These are phyloP conservation scores for Turnix velox DNA, from an alignment of 2,113 vertebrate genomes.

Conservation along the genomic window DNA sequence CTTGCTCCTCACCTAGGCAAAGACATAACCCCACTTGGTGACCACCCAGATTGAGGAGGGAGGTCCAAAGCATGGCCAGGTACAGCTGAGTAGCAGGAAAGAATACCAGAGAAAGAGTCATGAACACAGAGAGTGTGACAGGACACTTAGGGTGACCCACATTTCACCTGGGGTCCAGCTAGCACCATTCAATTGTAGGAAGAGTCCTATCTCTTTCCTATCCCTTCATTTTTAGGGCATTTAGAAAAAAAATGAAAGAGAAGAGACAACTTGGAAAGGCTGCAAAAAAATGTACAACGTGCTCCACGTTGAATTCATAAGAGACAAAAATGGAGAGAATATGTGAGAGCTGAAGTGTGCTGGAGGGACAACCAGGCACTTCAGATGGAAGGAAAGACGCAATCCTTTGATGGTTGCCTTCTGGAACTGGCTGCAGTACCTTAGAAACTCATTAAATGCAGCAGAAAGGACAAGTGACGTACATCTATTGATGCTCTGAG, in stretches of 20 bases:
- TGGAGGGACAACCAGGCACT: not conserved
- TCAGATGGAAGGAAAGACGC: not conserved
- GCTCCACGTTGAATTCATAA: not conserved
- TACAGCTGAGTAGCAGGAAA: fast-evolving
- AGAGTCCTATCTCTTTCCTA: not conserved
- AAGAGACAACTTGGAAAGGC: not conserved
- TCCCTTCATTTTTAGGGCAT: not conserved
- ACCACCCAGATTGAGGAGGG: not conserved
- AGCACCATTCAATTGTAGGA: not conserved
- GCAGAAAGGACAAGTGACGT: constrained; percentile 52
- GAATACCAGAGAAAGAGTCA: not conserved
- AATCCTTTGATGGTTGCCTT: constrained; percentile 45
- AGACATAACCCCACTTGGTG: fast-evolving
- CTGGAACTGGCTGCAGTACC: constrained; percentile 35
- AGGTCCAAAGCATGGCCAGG: not conserved
- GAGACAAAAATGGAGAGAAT: not conserved
- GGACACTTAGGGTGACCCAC: not conserved
- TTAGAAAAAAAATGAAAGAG: not conserved
- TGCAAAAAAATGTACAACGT: not conserved
- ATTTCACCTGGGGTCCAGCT: not conserved
- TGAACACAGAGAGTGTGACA: not conserved
- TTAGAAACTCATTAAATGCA: constrained; percentile 57
- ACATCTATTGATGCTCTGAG: constrained; percentile 15
- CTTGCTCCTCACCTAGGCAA: not conserved
- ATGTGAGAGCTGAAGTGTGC: not conserved